Percentiles rank a stretch among this genome's conserved stretches.
These are phyloP conservation scores for Drosophila gunungcola DNA, from an alignment of 1,140 invertebrate species.

Conservation along the genomic window DNA sequence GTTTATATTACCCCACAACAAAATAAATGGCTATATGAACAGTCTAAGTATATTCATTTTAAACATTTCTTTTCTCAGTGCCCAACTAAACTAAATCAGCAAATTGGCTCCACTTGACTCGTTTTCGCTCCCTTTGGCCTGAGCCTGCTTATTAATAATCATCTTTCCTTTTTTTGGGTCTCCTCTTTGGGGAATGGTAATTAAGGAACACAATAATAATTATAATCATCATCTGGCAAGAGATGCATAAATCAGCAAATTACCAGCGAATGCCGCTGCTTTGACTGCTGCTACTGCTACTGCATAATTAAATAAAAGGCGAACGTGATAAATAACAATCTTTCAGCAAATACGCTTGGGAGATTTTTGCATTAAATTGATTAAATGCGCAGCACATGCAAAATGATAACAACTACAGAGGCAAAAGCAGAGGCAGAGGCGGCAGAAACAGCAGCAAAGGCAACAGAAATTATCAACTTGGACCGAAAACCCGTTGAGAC, in stretches of 20 bases:
- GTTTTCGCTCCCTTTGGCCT: slow-evolving; percentile 9
- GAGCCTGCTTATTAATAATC: slow-evolving; percentile 79
- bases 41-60: no score
- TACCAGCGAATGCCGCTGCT: slow-evolving; percentile 37
- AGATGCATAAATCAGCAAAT: slow-evolving; percentile 79
- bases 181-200: slow-evolving; percentile 71
- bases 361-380: slow-evolving; percentile 82
- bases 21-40: no score
- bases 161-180: slow-evolving; percentile 52
- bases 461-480: slow-evolving; percentile 77
- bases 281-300: slow-evolving; percentile 14
- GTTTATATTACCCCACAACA: no score
- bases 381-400: slow-evolving; percentile 75
- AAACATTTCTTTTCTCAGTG: background rate
- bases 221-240: slow-evolving; percentile 67
- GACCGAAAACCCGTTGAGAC: slow-evolving; percentile 74
- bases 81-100: slow-evolving; percentile 70
- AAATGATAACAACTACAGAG: slow-evolving; percentile 55
- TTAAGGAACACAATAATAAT: slow-evolving; percentile 79
- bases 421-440: slow-evolving; percentile 27
- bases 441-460: slow-evolving; percentile 28
- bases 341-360: slow-evolving; percentile 75
- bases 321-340: slow-evolving; percentile 82
- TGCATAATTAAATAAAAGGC: slow-evolving; percentile 81
- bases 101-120: slow-evolving; percentile 79